Evolutionary conservation across 2,888 invertebrate genomes (phyloP), one percentile per base, ranked within the genome.

Genomic region (Chrysodeixis includens): DNA sequence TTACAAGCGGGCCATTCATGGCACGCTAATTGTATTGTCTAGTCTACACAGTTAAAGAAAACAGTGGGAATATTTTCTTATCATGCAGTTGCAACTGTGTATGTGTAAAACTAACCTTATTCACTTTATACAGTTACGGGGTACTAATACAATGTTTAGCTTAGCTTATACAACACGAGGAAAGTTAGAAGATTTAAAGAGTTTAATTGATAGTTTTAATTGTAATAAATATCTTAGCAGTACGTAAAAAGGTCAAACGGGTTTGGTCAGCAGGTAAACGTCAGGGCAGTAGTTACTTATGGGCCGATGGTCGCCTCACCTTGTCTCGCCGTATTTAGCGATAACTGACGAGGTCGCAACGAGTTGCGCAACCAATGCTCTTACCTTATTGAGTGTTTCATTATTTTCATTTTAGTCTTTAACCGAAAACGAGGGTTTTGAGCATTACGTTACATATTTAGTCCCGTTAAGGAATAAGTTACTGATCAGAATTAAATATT

Each of bases 291-390:
- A 57, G 75, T 84, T 84, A 84, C 83, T 86, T 89, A 90, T 90
- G 88, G 90, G 84, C 86, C 86, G 87, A 83, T 87, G 89, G 85
- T 87, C 87, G 89, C 85, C 87, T 92, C 86, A 90, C 93, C 94
- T 94, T 92, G 92, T 81, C 78, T 83, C 82, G 68, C 93, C 93
- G 86, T 92, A 91, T 91, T 92, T 85, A 92, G 93, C 82, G 82
- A 88, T 92, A 92, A 90, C 88, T 83, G 88, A 82, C 93, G 93
- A 93, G 94, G 93, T 88, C 92, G 86, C 85, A 79, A 76, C 83
- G 79, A 75, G 85, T 90, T 90, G 88, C 86, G 88, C 89, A 92
- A 90, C 86, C 84, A 81, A 80, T 86, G 86, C 83, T 86, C 87
- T 87, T 85, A 86, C 88, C 88, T 88, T 89, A 85, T 84, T 86